Base-by-base conservation (phyloP, 2,888 invertebrate genomes). In the Tipula helvola region DNA sequence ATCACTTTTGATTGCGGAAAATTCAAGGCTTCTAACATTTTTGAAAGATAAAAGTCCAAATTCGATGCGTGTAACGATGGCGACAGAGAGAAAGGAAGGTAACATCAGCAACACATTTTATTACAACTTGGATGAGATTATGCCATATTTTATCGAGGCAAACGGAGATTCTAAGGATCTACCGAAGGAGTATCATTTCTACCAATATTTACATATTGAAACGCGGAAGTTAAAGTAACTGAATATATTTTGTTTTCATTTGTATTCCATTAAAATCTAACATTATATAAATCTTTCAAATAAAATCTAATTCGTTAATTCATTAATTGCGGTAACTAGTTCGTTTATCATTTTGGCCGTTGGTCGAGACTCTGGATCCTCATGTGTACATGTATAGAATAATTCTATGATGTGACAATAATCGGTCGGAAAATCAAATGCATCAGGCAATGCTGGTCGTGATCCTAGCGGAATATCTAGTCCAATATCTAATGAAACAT, bases 341-440 rank as follows among this genome's bases (percentile, higher is more conserved):
- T 85, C 42, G 12, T 85, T 85, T 42, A 85, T 85, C 42, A 85
- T 93, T 85, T 90, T 91, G 0, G 96, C 95, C 2, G 92, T 90
- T 0, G 96, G 96, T 36, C 96, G 91, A 88, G 92, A 90, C 28
- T 91, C 90, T 4, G 94, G 93, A 88, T 92, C 90, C 10, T 91
- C 90, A 89, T 95, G 94, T 0, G 96, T 96, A 90, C 96, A 96
- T 88, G 93, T 93, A 90, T 93, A 93, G 91, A 95, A 96, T 87
- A 96, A 88, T 52, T 95, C 94, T 1, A 97, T 92, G 0, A 96
- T 93, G 5, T 91, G 91, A 12, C 92, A 92, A 89, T 96, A 97
- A 42, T 92, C 92, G n/a, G 92, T 90, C 87, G 92, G 92, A 0
- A 94, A 90, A 36, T 92, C 91, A 87, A 95, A 93, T 87, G 93